Evolutionary conservation across 1,140 invertebrate species (phyloP), one percentile per base, ranked within the genome.

Genomic region (Halyomorpha halys): DNA sequence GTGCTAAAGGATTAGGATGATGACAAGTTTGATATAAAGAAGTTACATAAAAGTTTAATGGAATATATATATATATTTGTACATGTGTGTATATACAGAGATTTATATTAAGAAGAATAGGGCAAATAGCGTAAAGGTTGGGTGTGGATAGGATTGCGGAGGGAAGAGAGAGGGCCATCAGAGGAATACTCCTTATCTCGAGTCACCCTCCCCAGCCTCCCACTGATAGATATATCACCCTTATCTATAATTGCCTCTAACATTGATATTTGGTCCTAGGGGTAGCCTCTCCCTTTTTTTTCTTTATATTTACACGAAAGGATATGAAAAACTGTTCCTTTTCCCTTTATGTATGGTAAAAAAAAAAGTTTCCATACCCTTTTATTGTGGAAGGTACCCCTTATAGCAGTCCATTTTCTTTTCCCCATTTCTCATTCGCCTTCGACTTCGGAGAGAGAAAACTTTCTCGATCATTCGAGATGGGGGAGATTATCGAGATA

Each of bases 171-270:
- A 11, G 47, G 21, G 21, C n/a, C 47, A 49, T 49, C 47, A 49
- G 47, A 21, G 47, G 47, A 49, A 49, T 5, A 49, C 47, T 19
- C n/a, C 47, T 18, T 49, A 39, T 39, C 21, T 19, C 6, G 5
- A 49, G n/a, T 13, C 21, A 18, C 11, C 47, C 47, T 49, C 47
- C 45, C 47, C 47, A 49, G n/a, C 47, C 47, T 13, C 47, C 47
- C 47, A 18, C n/a, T 49, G 47, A 49, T 18, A 49, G 47, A 49
- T 49, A 49, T 49, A 49, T 49, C 47, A 49, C 47, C 16, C 47
- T 49, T 49, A 49, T 49, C 47, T 49, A 49, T 49, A 49, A 49
- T 49, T 49, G 47, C 47, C 47, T 49, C 47, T 16, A 49, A 49
- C 47, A 49, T 49, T 49, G 47, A 49, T 49, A 49, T 49, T 49